These are phyloP conservation scores for Ataeniobius toweri DNA, from an alignment of 2,797 vertebrate genomes.

Conservation along the genomic window DNA sequence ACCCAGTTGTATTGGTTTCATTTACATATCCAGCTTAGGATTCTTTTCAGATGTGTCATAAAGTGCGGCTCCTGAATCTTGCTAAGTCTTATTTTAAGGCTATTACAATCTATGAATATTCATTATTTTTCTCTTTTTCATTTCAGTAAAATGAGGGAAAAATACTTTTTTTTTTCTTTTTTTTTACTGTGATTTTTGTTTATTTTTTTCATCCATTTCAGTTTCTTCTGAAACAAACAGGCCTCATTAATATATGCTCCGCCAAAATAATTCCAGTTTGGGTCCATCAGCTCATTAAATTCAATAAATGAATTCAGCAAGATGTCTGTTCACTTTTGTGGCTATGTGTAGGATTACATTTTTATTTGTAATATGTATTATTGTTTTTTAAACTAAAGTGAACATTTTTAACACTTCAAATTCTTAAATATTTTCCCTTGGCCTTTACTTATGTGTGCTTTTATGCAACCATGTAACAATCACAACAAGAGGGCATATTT, in stretches of 20 bases:
- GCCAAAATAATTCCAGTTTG: neutral
- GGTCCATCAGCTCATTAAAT: neutral
- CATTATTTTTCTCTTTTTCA: neutral
- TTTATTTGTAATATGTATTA: neutral
- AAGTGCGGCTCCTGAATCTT: neutral
- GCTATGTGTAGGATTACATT: neutral
- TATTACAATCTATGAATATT: neutral
- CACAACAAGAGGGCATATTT: neutral
- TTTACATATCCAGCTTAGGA: constrained; percentile 3
- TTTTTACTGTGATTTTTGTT: neutral
- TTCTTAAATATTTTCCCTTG: neutral
- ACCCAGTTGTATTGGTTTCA: constrained; percentile 4
- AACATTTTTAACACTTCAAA: neutral
- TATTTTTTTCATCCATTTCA: neutral
- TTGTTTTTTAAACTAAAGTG: neutral
- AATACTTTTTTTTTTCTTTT: neutral
- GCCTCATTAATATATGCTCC: neutral
- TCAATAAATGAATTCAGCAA: neutral
- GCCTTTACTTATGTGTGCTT: neutral
- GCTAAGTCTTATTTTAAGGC: too few species aligned
- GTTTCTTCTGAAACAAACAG: neutral
- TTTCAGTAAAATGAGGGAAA: neutral
- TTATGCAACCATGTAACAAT: neutral
- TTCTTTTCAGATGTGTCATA: constrained; percentile 15
- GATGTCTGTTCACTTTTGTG: neutral